phyloP scores from a whole-genome alignment of 1,140 invertebrate species.

The Heliconius congener region DNA sequence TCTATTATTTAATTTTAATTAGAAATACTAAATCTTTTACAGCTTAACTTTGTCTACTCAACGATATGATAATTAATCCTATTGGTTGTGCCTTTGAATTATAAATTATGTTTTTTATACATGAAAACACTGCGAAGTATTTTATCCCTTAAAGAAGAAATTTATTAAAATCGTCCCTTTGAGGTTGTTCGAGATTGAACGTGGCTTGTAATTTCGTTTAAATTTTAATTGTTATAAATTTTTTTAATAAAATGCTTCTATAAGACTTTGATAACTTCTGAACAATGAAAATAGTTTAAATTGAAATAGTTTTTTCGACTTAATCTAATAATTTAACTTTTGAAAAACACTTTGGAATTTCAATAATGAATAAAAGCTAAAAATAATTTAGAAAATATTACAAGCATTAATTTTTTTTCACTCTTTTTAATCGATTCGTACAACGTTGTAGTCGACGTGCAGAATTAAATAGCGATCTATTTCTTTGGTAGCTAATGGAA shows the following conservation, averaged over 20 bases:
- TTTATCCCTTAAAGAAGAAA: constrained; percentile 25
- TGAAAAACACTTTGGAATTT: background rate
- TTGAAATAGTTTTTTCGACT: background rate
- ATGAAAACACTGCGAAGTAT: constrained; percentile 30
- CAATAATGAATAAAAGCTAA: too few relatives aligned
- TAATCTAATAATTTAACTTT: background rate
- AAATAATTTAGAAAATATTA: background rate
- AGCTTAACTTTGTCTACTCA: background rate
- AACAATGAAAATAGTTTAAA: background rate
- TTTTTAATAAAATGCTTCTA: background rate
- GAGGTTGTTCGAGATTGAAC: constrained; percentile 24
- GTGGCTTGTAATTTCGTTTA: constrained; percentile 11
- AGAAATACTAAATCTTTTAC: background rate
- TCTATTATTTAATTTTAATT: too few relatives aligned
- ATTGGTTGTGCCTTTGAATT: constrained; percentile 33
- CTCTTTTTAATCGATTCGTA: too few relatives aligned
- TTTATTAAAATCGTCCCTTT: constrained; percentile 29
- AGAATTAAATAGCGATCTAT: constrained; percentile 24
- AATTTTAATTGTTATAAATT: background rate
- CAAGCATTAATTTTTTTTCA: too few relatives aligned
- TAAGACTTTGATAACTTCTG: background rate
- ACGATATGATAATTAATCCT: background rate
- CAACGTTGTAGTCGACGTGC: background rate
- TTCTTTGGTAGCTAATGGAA: constrained; percentile 31
- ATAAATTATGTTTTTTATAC: constrained; percentile 36